These are phyloP conservation scores for Mythimna ferrago DNA, from an alignment of 2,888 invertebrate species.

Conservation along the genomic window DNA sequence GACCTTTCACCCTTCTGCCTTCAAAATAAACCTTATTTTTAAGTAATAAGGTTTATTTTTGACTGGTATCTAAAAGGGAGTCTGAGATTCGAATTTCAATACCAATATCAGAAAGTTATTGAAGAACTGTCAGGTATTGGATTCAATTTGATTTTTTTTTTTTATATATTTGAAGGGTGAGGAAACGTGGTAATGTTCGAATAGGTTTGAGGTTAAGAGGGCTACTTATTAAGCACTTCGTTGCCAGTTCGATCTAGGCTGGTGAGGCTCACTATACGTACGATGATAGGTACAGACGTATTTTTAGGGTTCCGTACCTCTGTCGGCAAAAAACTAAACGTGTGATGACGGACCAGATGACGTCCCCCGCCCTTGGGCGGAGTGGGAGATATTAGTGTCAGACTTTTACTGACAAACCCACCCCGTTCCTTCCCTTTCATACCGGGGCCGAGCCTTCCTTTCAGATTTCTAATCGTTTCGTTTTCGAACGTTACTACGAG, in stretches of 20 bases:
- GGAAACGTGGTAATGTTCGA: not conserved
- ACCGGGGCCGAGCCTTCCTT: too few relatives aligned
- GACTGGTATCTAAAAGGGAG: not conserved
- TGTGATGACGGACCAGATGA: too few relatives aligned
- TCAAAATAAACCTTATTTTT: not conserved
- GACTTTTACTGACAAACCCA: too few relatives aligned
- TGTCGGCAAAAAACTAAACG: too few relatives aligned
- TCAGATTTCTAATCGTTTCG: too few relatives aligned
- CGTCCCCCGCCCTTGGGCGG: too few relatives aligned
- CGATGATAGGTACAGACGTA: too few relatives aligned
- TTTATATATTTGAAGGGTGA: constrained; percentile 34
- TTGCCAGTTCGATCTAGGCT: not conserved
- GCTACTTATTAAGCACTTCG: not conserved
- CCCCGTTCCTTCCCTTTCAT: too few relatives aligned
- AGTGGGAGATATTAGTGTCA: too few relatives aligned
- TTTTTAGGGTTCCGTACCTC: too few relatives aligned
- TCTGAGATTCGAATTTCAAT: constrained; percentile 56
- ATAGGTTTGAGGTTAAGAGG: not conserved
- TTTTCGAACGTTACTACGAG: too few relatives aligned
- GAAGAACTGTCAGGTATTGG: constrained; percentile 66
- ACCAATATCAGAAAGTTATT: constrained; percentile 63
- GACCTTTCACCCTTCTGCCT: constrained; percentile 25
- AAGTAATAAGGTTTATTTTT: constrained; percentile 27
- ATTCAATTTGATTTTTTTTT: constrained; percentile 60
- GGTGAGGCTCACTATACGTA: too few relatives aligned